phyloP scores from a whole-genome alignment of 2,113 vertebrate genomes.

The Irena cyanogastra region DNA sequence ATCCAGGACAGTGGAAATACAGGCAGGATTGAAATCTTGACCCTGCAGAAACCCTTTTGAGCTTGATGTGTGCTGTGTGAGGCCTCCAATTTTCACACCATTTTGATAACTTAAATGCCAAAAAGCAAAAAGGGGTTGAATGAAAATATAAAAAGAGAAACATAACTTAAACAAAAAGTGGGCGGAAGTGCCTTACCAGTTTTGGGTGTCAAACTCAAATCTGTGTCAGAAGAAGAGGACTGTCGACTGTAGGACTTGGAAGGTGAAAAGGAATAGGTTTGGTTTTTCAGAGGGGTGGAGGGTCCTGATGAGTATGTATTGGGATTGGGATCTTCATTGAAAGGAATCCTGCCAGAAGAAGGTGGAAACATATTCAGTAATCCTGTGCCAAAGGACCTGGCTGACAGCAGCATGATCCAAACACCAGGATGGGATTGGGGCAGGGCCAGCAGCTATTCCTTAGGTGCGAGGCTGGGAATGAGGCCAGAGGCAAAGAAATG shows the following conservation, averaged over 20 bases:
- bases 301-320: constrained; percentile 95
- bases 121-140: constrained; percentile 63
- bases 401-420: constrained; percentile 76
- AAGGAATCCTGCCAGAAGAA: constrained; percentile 97
- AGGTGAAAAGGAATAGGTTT: constrained; percentile 99
- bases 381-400: constrained; percentile 74
- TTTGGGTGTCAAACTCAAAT: constrained; percentile 99
- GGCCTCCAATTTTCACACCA: constrained; percentile 35
- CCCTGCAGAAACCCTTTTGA: constrained; percentile 6
- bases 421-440: constrained; percentile 67
- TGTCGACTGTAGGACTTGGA: constrained; percentile 99
- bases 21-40: background rate
- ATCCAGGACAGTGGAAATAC: background rate
- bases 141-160: constrained; percentile 65
- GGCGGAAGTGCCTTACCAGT: constrained; percentile 92
- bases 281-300: constrained; percentile 98
- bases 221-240: constrained; percentile 99
- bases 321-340: constrained; percentile 96
- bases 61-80: background rate
- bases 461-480: constrained; percentile 68
- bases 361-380: constrained; percentile 89
- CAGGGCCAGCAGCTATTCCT: constrained; percentile 72
- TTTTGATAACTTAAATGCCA: constrained; percentile 65
- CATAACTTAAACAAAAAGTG: constrained; percentile 66
- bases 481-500: constrained; percentile 69